Percentiles rank a stretch among this genome's conserved stretches.
phyloP scores from a whole-genome alignment of 1,140 invertebrate genomes.

The Drosophila lacteicornis region DNA sequence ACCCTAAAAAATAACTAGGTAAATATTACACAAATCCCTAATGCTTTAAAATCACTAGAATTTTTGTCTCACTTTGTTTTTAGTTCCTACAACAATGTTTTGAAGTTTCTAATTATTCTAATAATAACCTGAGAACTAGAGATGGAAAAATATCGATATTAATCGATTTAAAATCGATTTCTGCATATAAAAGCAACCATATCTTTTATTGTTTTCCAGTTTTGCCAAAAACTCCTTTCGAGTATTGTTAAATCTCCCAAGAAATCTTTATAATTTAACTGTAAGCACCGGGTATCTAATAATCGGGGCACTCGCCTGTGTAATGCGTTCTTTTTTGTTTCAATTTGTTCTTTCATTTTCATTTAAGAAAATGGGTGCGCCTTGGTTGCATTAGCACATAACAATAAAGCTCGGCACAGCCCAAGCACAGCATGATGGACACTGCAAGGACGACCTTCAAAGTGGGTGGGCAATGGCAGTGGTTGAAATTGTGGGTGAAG shows the following conservation, averaged over 20 bases:
- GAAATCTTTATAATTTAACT: background rate
- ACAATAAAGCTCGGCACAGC: constrained; percentile 25
- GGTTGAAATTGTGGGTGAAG: constrained; percentile 12
- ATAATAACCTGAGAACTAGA: background rate
- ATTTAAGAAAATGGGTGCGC: constrained; percentile 36
- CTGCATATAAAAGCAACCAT: background rate
- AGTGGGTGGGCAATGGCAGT: constrained; percentile 6
- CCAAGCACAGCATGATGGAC: constrained; percentile 36
- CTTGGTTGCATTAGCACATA: constrained; percentile 32
- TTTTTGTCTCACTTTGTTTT: no score
- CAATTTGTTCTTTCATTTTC: constrained; percentile 8
- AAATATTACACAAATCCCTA: no score
- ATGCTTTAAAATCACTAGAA: background rate
- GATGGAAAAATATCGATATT: background rate
- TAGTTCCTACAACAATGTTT: background rate
- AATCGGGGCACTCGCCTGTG: background rate
- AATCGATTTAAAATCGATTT: background rate
- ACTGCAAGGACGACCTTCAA: constrained; percentile 51
- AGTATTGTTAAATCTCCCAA: background rate
- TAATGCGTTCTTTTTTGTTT: background rate
- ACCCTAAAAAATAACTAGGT: no score
- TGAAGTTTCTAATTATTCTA: no score
- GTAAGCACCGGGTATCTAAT: background rate
- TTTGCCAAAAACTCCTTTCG: background rate
- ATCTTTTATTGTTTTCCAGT: background rate